Percentiles rank a stretch among this genome's conserved stretches.
Conservation (phyloP, 2,888 invertebrate species). For the Argyresthia goedartella region DNA sequence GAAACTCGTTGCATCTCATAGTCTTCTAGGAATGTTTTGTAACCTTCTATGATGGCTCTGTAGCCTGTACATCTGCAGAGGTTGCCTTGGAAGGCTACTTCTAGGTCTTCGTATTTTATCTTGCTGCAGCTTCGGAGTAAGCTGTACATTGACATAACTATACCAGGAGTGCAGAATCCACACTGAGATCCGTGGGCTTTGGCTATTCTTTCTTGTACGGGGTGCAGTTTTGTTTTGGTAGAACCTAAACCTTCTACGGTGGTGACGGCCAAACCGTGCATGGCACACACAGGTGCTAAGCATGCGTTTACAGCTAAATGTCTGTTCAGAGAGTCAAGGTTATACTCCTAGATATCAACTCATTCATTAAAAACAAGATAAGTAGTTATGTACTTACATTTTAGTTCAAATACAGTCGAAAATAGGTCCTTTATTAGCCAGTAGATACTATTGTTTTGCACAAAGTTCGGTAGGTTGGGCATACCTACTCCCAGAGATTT, state of each 20-base stretch:
- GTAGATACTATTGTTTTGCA: too few relatives aligned
- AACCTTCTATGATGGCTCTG: conserved; percentile 87
- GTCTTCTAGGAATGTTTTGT: conserved; percentile 80
- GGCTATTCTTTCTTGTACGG: conserved; percentile 85
- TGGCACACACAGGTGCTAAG: conserved; percentile 81
- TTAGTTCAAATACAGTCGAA: too few relatives aligned
- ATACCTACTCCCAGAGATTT: too few relatives aligned
- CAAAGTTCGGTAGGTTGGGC: too few relatives aligned
- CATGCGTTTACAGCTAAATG: conserved; percentile 87
- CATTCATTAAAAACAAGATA: background rate
- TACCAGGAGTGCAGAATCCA: conserved; percentile 91
- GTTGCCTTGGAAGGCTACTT: conserved; percentile 81
- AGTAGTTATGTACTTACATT: background rate
- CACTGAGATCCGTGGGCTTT: conserved; percentile 91
- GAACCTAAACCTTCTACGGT: conserved; percentile 91
- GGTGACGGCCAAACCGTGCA: conserved; percentile 86
- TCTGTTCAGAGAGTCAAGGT: conserved; percentile 47
- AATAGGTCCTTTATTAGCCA: too few relatives aligned
- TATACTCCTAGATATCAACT: background rate
- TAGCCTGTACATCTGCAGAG: conserved; percentile 91
- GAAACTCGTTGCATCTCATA: conserved; percentile 70
- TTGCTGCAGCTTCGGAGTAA: conserved; percentile 72
- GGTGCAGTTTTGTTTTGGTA: conserved; percentile 78
- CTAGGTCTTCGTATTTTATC: conserved; percentile 73
- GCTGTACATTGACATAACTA: conserved; percentile 93